Evolutionary conservation across 2,888 invertebrate genomes (phyloP).

Genomic region (Papilio demoleus): DNA sequence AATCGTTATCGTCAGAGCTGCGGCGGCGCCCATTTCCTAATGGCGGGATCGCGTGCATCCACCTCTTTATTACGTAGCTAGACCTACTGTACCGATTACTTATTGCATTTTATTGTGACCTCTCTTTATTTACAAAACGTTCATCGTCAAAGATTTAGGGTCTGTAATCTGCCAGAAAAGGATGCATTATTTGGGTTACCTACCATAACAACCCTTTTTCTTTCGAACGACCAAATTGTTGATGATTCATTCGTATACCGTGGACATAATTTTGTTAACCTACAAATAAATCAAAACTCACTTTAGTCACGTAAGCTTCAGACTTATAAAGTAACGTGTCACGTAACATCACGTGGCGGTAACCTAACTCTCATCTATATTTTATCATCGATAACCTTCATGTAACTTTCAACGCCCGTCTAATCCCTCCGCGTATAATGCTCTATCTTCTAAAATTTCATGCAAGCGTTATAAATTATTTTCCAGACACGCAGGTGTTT

Average conservation of each 20-base stretch:
- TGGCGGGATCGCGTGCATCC: slow-evolving; percentile 79
- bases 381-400: slow-evolving; percentile 31
- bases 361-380: slow-evolving; percentile 22
- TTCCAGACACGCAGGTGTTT: slow-evolving; percentile 41
- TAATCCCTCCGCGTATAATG: slow-evolving; percentile 39
- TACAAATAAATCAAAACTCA: slow-evolving; percentile 10
- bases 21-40: slow-evolving; percentile 78
- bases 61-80: slow-evolving; percentile 65
- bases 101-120: slow-evolving; percentile 52
- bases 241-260: background rate
- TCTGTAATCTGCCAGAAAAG: background rate
- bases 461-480: slow-evolving; percentile 40
- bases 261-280: background rate
- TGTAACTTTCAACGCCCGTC: slow-evolving; percentile 42
- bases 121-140: slow-evolving; percentile 37
- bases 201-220: background rate
- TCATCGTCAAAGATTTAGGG: slow-evolving; percentile 31
- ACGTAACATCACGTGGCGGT: background rate
- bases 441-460: slow-evolving; percentile 43
- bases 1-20: slow-evolving; percentile 77
- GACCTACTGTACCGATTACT: slow-evolving; percentile 50
- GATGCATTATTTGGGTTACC: slow-evolving; percentile 11
- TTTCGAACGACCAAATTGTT: background rate
- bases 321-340: background rate
- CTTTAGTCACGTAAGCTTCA: background rate